These are phyloP conservation scores for Cyprinodon diabolis DNA, from an alignment of 2,797 vertebrate genomes.

Conservation along the genomic window DNA sequence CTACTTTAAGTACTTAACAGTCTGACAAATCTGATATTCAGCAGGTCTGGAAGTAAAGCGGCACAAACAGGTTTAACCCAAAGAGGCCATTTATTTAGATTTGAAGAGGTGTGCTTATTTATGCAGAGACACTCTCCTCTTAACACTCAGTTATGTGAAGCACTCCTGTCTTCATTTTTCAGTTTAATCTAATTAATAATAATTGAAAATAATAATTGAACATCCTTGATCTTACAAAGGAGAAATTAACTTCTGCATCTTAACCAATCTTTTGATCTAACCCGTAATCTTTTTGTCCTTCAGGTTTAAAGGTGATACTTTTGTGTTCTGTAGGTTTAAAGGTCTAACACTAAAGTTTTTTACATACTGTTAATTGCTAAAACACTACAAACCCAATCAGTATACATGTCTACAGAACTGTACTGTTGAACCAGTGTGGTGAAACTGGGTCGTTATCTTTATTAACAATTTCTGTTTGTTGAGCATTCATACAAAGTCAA, in stretches of 20 bases:
- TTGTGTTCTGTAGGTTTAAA: constrained; percentile 27
- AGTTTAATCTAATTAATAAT: constrained; percentile 14
- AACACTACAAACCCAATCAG: constrained; percentile 31
- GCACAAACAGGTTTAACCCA: constrained; percentile 65
- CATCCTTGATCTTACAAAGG: no score
- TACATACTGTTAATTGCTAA: constrained; percentile 15
- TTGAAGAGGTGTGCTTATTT: constrained; percentile 36
- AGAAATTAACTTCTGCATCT: no score
- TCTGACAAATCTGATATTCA: constrained; percentile 79
- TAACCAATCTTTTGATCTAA: neutral
- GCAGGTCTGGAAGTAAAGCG: constrained; percentile 80
- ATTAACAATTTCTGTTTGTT: constrained; percentile 71
- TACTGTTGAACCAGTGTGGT: constrained; percentile 52
- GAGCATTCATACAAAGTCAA: constrained; percentile 74
- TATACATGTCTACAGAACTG: constrained; percentile 39
- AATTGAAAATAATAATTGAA: no score
- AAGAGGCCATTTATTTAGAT: constrained; percentile 38
- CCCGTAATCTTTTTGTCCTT: neutral
- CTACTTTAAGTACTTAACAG: constrained; percentile 74
- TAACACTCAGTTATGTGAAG: constrained; percentile 33
- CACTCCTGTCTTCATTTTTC: constrained; percentile 44
- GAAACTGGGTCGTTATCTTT: constrained; percentile 52
- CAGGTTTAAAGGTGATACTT: neutral
- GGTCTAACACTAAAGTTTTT: constrained; percentile 21
- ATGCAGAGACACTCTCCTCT: constrained; percentile 21